Conservation (phyloP, 1,140 invertebrate genomes). For the Tribolium madens region DNA sequence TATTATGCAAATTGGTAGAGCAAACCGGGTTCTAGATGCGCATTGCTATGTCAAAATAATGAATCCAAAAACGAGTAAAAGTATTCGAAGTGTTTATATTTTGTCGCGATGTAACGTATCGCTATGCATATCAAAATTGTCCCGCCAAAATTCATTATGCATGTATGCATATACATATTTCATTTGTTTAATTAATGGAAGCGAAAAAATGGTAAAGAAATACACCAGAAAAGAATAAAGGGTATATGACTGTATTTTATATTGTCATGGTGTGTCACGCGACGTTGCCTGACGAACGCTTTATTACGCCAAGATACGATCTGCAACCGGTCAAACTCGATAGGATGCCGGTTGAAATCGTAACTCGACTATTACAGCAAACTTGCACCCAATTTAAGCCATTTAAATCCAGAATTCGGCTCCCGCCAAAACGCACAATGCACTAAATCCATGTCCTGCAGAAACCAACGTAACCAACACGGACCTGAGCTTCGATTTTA, state of each 20-base stretch:
- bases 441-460: conserved; percentile 5
- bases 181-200: conserved; percentile 58
- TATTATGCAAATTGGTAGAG: conserved; percentile 20
- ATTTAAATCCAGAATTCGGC: conserved; percentile 1
- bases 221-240: conserved; percentile 55
- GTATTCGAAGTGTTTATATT: conserved; percentile 25
- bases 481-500: conserved; percentile 35
- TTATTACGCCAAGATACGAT: conserved; percentile 56
- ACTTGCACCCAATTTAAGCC: conserved; percentile 35
- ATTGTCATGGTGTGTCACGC: conserved; percentile 58
- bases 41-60: conserved; percentile 26
- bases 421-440: neutral
- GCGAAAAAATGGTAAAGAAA: conserved; percentile 51
- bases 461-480: conserved; percentile 18
- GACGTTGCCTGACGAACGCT: conserved; percentile 56
- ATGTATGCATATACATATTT: conserved; percentile 55
- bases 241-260: conserved; percentile 59
- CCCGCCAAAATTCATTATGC: conserved; percentile 42
- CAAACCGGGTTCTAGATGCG: conserved; percentile 9
- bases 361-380: conserved; percentile 41
- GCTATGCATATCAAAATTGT: conserved; percentile 17
- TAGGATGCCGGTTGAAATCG: conserved; percentile 44
- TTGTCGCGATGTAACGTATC: neutral
- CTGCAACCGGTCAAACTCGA: conserved; percentile 57
- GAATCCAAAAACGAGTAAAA: conserved; percentile 4